A percentile compares a stretch with the other conserved stretches of the same genome.
These are phyloP conservation scores for Deroptyus accipitrinus DNA, from an alignment of 2,113 vertebrate species.

Conservation along the genomic window DNA sequence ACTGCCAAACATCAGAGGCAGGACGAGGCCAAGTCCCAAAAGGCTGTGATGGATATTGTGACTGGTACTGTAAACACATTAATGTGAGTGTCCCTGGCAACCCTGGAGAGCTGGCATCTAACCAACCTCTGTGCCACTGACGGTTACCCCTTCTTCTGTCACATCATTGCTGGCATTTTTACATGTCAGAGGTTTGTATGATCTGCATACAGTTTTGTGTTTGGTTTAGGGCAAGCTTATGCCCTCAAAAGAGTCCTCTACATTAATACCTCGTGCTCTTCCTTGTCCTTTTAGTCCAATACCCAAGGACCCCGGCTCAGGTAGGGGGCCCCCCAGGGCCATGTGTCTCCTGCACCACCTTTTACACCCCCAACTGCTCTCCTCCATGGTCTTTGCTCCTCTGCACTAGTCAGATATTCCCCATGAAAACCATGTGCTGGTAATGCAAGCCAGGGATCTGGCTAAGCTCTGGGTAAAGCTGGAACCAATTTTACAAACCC, in stretches of 20 bases:
- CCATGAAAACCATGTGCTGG: neutral
- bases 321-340: neutral
- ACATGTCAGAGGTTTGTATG: neutral
- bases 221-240: neutral
- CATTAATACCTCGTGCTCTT: neutral
- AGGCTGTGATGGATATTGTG: neutral
- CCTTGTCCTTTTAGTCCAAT: neutral
- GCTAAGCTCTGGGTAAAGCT: neutral
- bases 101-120: neutral
- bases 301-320: neutral
- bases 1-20: neutral
- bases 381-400: neutral
- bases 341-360: neutral
- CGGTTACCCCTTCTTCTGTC: neutral
- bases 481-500: slow-evolving; percentile 2
- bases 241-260: neutral
- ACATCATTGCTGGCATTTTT: neutral
- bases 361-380: neutral
- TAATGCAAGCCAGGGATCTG: neutral
- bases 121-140: neutral
- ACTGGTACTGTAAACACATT: neutral
- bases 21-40: neutral
- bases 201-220: neutral
- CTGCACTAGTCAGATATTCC: neutral
- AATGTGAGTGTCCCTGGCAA: neutral